Percentiles rank a stretch among this genome's conserved stretches.
Conservation (phyloP, 2,113 vertebrate genomes). For the Epinephelus moara region DNA sequence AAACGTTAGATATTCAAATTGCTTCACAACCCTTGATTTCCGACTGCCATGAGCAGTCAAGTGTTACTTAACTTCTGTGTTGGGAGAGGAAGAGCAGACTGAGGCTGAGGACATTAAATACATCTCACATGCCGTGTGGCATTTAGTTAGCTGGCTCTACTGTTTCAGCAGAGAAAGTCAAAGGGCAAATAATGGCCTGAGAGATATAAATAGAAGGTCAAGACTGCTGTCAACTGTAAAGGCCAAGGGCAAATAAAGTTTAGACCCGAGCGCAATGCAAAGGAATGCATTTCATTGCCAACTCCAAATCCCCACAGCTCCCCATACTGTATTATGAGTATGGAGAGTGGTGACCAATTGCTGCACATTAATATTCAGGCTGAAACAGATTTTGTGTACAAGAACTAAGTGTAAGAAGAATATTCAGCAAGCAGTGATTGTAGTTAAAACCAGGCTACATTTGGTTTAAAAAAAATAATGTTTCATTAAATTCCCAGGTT, state of each 20-base stretch:
- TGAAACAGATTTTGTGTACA: not conserved
- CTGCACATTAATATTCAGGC: not conserved
- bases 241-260: constrained; percentile 82
- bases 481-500: not conserved
- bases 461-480: not conserved
- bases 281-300: constrained; percentile 73
- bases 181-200: constrained; percentile 80
- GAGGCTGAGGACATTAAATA: constrained; percentile 68
- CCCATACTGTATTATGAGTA: constrained; percentile 25
- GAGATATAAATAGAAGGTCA: constrained; percentile 89
- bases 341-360: constrained; percentile 1
- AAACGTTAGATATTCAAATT: not conserved
- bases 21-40: not conserved
- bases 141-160: constrained; percentile 86
- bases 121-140: constrained; percentile 85
- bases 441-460: not conserved
- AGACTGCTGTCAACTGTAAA: constrained; percentile 75
- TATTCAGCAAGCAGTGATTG: not conserved
- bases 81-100: constrained; percentile 57
- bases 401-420: not conserved
- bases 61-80: constrained; percentile 35
- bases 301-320: constrained; percentile 6
- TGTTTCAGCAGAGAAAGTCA: constrained; percentile 88
- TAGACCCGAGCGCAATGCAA: constrained; percentile 66
- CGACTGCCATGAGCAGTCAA: constrained; percentile 1